A percentile compares a stretch with the other conserved stretches of the same genome.
These are phyloP conservation scores for Discoglossus pictus DNA, from an alignment of 2,797 vertebrate genomes.

Conservation along the genomic window DNA sequence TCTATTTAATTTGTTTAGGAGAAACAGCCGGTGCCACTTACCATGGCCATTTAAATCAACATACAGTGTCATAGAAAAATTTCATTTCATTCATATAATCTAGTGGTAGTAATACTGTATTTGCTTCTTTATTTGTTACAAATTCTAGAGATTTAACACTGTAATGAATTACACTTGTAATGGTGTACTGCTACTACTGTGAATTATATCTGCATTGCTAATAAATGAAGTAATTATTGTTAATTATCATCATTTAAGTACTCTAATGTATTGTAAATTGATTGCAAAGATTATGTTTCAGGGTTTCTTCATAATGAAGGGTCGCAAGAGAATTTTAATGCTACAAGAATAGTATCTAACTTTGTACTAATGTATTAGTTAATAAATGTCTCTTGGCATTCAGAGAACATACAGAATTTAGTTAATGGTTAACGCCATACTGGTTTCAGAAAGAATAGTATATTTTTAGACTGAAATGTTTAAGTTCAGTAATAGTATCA, in stretches of 20 bases:
- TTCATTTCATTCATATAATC: no score
- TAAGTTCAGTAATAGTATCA: no score
- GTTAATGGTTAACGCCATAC: no score
- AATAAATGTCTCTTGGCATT: constrained; percentile 8
- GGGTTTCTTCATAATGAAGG: constrained; percentile 21
- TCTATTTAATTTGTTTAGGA: no score
- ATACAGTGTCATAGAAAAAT: no score
- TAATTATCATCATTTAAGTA: constrained; percentile 45
- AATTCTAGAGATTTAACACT: constrained; percentile 13
- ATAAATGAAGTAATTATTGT: constrained; percentile 42
- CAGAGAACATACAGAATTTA: neutral
- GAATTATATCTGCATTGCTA: constrained; percentile 38
- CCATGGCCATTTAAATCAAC: no score
- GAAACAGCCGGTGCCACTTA: no score
- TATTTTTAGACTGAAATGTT: no score
- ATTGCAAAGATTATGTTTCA: constrained; percentile 34
- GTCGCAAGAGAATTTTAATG: neutral
- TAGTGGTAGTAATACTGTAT: no score
- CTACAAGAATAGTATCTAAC: constrained; percentile 24
- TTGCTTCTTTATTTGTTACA: constrained; percentile 14
- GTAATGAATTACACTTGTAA: constrained; percentile 40
- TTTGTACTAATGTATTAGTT: constrained; percentile 15
- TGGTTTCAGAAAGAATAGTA: no score
- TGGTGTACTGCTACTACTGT: constrained; percentile 18
- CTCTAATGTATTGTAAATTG: constrained; percentile 34